Conservation (phyloP, 2,888 invertebrate genomes). For the Cabera pusaria region DNA sequence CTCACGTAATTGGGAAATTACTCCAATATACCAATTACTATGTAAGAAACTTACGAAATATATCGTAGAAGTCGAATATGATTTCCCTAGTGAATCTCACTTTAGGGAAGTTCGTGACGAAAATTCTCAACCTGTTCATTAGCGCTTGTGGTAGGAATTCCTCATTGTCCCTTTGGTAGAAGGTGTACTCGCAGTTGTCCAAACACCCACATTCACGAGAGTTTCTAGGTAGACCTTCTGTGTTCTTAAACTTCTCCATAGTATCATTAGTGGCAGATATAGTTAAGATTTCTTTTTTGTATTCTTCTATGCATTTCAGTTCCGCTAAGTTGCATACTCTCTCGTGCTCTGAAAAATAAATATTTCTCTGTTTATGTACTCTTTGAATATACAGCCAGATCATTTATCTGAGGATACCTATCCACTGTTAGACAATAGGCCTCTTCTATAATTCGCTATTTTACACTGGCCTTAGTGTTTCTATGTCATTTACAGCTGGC, state of each 20-base stretch:
- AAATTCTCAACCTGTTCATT: constrained; percentile 59
- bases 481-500: too few relatives aligned
- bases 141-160: constrained; percentile 41
- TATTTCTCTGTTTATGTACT: too few relatives aligned
- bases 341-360: constrained; percentile 58
- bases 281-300: constrained; percentile 58
- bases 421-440: too few relatives aligned
- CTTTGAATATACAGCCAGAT: too few relatives aligned
- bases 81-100: constrained; percentile 86
- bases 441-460: too few relatives aligned
- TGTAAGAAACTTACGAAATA: constrained; percentile 84
- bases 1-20: too few relatives aligned
- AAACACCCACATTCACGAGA: constrained; percentile 63
- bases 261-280: constrained; percentile 51
- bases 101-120: constrained; percentile 86
- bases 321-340: constrained; percentile 60
- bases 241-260: constrained; percentile 35
- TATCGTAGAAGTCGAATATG: constrained; percentile 87
- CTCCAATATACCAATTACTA: too few relatives aligned
- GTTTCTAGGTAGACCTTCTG: constrained; percentile 47
- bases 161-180: constrained; percentile 59
- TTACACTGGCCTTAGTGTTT: too few relatives aligned
- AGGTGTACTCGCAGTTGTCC: constrained; percentile 61
- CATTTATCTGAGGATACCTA: too few relatives aligned
- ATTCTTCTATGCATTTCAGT: constrained; percentile 56